Evolutionary conservation across 2,113 vertebrate genomes (phyloP), one percentile per base, ranked within the genome.

Genomic region (Pygoscelis adeliae): DNA sequence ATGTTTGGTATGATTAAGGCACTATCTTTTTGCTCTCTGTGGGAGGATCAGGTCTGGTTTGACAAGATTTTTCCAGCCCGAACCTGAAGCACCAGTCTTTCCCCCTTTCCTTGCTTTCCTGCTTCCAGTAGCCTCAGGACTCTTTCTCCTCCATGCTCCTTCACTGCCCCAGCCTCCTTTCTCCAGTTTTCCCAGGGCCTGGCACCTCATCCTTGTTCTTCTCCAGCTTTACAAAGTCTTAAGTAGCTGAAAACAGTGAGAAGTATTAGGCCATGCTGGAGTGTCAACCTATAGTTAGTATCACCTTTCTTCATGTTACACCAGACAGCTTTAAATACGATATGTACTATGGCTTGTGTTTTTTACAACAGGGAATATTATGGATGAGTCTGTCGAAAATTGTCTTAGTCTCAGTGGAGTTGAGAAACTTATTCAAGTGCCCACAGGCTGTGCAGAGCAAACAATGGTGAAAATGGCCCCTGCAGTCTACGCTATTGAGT

Each of bases 401-500:
- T 97, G 98, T 30, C 98, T 99, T 40, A 98, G 97, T 40, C 97
- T 97, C 36, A 61, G 86, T 0, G 98, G 91, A 26, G 97, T 98
- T 79, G 71, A 89, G 36, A 17, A n/a, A 6, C 94, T 99, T 81
- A 98, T 99, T 14, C 21, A 6, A 15, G 82, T 98, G 38, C 98
- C 98, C 16, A 15, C 0, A 5, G 98, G 98, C 34, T 99, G 99
- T 81, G 98, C 98, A 61, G 98, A 99, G 80, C 99, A 99, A 92
- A 99, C 99, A 0, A 98, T 98, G 97, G 74, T 88, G 34, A 22
- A 5, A 23, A 96, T 99, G 94, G 97, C 97, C 44, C 98, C 98
- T 6, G 98, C 98, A 29, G 97, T 87, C 26, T 95, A 98, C 0
- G 98, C 98, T 7, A 84, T 98, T 6, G 98, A 98, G 32, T 99